Conservation (phyloP, 1,140 invertebrate species). For the Pemphigus obesinymphae region DNA sequence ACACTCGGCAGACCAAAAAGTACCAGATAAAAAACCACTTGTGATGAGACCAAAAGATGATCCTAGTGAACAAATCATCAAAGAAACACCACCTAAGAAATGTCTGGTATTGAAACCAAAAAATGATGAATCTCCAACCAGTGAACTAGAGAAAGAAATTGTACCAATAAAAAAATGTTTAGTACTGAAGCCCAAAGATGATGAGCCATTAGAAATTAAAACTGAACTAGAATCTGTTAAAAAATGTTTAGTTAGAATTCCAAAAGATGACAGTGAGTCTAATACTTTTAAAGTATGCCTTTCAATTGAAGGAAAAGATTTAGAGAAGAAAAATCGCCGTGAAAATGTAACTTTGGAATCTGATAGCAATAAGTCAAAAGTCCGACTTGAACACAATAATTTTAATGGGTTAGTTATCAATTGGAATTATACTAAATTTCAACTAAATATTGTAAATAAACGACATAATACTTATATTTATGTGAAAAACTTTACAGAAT, state of each 20-base stretch:
- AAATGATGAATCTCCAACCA: neutral
- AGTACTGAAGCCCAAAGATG: slow-evolving; percentile 25
- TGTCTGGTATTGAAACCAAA: slow-evolving; percentile 18
- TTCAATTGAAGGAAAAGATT: slow-evolving; percentile 10
- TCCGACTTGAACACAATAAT: neutral
- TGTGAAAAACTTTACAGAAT: neutral
- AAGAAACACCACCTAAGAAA: slow-evolving; percentile 24
- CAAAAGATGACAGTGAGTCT: neutral
- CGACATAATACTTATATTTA: neutral
- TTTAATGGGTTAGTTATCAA: neutral
- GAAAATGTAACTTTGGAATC: slow-evolving; percentile 9
- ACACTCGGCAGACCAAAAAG: neutral
- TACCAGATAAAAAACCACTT: slow-evolving; percentile 31
- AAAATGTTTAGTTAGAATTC: slow-evolving; percentile 31
- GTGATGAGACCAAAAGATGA: neutral
- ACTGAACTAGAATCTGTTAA: neutral
- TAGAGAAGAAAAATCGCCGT: neutral
- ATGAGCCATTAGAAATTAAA: neutral
- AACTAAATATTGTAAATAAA: neutral
- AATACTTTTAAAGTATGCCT: neutral
- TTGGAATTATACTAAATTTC: neutral
- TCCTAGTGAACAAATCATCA: neutral
- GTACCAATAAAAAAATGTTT: slow-evolving; percentile 13
- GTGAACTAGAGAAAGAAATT: neutral
- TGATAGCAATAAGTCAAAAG: neutral